Evolutionary conservation across 2,888 invertebrate genomes (phyloP).

Genomic region (Cyclophora punctaria): DNA sequence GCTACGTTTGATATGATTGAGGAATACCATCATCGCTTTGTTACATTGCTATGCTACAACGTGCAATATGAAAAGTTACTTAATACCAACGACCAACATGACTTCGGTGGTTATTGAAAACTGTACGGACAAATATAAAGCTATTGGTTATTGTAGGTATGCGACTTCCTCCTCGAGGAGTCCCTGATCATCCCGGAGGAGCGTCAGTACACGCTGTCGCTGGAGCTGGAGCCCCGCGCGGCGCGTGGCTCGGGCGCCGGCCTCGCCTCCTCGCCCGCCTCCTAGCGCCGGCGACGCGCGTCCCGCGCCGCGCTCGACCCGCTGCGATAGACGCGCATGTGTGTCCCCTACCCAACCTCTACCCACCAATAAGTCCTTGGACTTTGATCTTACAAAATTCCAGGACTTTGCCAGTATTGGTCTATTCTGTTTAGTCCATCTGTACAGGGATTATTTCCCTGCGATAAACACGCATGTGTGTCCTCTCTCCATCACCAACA

Average conservation of each 20-base stretch:
- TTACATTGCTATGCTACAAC: neutral
- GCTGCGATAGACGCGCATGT: conserved; percentile 32
- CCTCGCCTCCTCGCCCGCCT: conserved; percentile 46
- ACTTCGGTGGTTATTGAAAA: too few relatives aligned
- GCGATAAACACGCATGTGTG: conserved; percentile 25
- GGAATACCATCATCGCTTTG: neutral
- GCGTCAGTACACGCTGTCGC: conserved; percentile 86
- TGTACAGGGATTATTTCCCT: conserved; percentile 61
- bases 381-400: too few relatives aligned
- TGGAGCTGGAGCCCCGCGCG: conserved; percentile 88
- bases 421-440: neutral
- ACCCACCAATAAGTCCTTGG: neutral
- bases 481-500: neutral
- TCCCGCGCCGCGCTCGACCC: conserved; percentile 64
- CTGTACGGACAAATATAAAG: neutral
- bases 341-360: neutral
- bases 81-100: too few relatives aligned
- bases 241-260: conserved; percentile 51
- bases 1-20: neutral
- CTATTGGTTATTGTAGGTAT: conserved; percentile 38
- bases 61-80: too few relatives aligned
- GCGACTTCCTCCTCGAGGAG: conserved; percentile 85
- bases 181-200: conserved; percentile 86
- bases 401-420: too few relatives aligned
- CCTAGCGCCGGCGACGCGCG: conserved; percentile 68